These are phyloP conservation scores for Zapus hudsonius DNA, from an alignment of 2,113 vertebrate genomes.

Conservation along the genomic window DNA sequence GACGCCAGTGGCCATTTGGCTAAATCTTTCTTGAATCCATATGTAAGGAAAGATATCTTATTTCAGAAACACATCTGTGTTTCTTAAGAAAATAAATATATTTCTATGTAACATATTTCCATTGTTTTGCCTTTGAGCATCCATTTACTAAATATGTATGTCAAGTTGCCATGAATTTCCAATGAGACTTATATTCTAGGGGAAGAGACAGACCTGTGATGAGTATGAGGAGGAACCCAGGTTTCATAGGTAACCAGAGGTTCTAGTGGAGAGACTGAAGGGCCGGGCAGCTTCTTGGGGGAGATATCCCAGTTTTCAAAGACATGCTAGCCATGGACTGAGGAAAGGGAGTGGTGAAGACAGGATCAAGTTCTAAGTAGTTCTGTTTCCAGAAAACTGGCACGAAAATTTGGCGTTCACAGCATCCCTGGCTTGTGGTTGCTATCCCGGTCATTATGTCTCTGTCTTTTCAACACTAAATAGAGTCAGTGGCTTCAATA, in stretches of 20 bases:
- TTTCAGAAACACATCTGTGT: slow-evolving; percentile 18
- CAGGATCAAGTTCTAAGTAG: neutral
- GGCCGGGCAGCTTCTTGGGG: neutral
- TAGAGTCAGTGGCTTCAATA: neutral
- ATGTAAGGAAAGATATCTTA: neutral
- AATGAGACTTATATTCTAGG: neutral
- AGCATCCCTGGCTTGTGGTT: slow-evolving; percentile 4
- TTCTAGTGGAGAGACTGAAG: neutral
- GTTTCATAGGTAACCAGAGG: neutral
- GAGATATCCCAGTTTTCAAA: neutral
- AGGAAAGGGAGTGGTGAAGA: neutral
- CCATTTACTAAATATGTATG: neutral
- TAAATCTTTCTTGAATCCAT: neutral
- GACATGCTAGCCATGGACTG: neutral
- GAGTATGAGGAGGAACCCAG: neutral
- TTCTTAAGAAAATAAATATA: slow-evolving; percentile 11
- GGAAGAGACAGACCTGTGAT: neutral
- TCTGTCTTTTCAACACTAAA: slow-evolving; percentile 24
- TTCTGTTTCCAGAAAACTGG: slow-evolving; percentile 1
- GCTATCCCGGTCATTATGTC: slow-evolving; percentile 37
- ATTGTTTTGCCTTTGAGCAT: neutral
- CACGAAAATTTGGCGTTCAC: neutral
- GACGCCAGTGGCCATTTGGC: neutral
- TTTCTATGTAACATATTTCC: neutral
- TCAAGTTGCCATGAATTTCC: neutral